phyloP scores from a whole-genome alignment of 2,888 invertebrate genomes.

The Cordilura impudica region DNA sequence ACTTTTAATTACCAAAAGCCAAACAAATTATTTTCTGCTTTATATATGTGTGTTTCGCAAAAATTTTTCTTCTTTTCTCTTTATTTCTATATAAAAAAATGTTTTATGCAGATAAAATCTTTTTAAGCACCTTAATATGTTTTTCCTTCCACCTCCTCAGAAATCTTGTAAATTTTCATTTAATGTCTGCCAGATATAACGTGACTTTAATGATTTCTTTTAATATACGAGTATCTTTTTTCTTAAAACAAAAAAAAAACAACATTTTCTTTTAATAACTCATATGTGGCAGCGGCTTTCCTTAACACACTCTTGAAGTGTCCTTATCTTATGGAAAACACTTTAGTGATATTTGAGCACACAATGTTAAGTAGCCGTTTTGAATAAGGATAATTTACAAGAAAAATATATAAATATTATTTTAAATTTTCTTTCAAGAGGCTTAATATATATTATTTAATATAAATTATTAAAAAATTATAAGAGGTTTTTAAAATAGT shows the following conservation, averaged over 20 bases:
- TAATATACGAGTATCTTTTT: too few relatives aligned
- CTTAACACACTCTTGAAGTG: conserved; percentile 21
- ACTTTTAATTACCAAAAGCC: too few relatives aligned
- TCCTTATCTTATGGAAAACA: conserved; percentile 38
- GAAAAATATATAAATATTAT: not conserved
- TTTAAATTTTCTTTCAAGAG: not conserved
- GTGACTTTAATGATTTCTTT: not conserved
- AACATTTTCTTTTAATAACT: not conserved
- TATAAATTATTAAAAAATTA: too few relatives aligned
- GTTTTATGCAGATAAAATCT: conserved; percentile 19
- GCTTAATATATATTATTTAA: not conserved
- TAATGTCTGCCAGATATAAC: not conserved
- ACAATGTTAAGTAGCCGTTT: conserved; percentile 29
- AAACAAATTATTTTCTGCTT: too few relatives aligned
- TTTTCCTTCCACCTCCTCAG: not conserved
- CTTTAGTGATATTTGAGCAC: conserved; percentile 4
- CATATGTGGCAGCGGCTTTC: conserved; percentile 17
- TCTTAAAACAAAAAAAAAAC: not conserved
- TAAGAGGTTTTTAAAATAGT: too few relatives aligned
- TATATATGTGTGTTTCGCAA: too few relatives aligned
- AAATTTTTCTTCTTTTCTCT: too few relatives aligned
- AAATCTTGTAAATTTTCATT: not conserved
- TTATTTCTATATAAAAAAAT: too few relatives aligned
- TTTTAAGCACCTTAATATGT: conserved; percentile 21
- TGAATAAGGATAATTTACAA: not conserved